Base-by-base conservation (phyloP, 2,113 vertebrate genomes). In the Lanius collurio region DNA sequence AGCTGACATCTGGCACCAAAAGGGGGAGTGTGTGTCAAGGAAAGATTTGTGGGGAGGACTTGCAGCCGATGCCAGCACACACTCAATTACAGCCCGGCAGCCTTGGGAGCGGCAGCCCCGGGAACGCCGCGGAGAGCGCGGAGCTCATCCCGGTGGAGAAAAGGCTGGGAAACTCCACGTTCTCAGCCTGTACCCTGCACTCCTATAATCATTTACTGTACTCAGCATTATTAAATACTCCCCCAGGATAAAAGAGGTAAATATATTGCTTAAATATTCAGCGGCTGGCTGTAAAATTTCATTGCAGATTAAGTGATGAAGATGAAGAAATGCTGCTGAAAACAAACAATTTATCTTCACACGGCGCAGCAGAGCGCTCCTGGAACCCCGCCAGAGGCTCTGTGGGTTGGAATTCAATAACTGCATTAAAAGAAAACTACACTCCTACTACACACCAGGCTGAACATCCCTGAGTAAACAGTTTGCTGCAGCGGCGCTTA, bases 321-420 rank as follows among this genome's bases (percentile, higher is more conserved):
- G 91, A 95, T 74, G 90, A 95, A 94, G 95, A 95, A 96, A 97
- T 15, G 93, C 89, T 79, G 77, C 89, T 74, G 89, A 91, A 97
- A 95, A 94, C 94, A 95, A 94, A 90, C 89, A 88, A 96, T 97
- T 97, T 91, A 88, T 96, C 93, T 97, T 91, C 31, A 2, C 81
- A 33, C 7, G 2, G 24, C 19, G 5, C 33, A 59, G 92, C 79
- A 28, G 82, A 93, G 63, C 19, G 6, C 49, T 89, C 78, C 28
- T 96, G 94, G 86, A 95, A 15, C 7, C 10, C n/a, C 0, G 90
- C 95, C 96, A 96, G 82, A 18, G 90, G 86, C 93, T 75, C 23
- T 85, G 86, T 46, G 84, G 90, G 73, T 37, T 94, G 81, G 60
- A 57, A 90, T 74, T 88, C 92, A 88, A 87, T 33, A 74, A 80